phyloP scores from a whole-genome alignment of 1,140 invertebrate species.

The Musca domestica region DNA sequence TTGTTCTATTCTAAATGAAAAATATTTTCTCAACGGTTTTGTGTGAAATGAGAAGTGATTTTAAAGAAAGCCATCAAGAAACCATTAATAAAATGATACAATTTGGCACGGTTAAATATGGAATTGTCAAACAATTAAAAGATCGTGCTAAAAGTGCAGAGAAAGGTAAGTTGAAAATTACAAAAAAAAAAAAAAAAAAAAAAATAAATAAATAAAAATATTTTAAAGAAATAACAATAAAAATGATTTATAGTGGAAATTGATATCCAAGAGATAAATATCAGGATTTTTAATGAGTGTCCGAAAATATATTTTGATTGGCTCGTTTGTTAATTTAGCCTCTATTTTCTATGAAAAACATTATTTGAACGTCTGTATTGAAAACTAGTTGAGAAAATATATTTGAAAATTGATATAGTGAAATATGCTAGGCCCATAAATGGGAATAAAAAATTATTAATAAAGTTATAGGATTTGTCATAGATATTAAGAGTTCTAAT shows the following conservation, averaged over 20 bases:
- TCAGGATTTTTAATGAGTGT: too few species aligned
- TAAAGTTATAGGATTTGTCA: too few species aligned
- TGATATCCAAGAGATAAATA: too few species aligned
- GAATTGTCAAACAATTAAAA: conserved; percentile 58
- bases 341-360: too few species aligned
- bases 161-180: conserved; percentile 39
- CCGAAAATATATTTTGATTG: too few species aligned
- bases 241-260: neutral
- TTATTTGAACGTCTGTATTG: too few species aligned
- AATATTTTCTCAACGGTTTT: conserved; percentile 48
- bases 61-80: conserved; percentile 53
- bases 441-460: too few species aligned
- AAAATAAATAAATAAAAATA: neutral
- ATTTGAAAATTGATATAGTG: too few species aligned
- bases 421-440: too few species aligned
- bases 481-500: too few species aligned
- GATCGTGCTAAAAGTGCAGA: conserved; percentile 52
- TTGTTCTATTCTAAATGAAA: conserved; percentile 42
- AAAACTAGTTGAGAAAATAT: too few species aligned
- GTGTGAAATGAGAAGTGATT: conserved; percentile 55
- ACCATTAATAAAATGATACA: conserved; percentile 59
- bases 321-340: too few species aligned
- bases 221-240: neutral
- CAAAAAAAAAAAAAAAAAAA: conserved; percentile 8
- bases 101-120: conserved; percentile 62